Evolutionary conservation across 2,113 vertebrate species (phyloP), one percentile per base, ranked within the genome.

Genomic region (Todiramphus saurophagus): DNA sequence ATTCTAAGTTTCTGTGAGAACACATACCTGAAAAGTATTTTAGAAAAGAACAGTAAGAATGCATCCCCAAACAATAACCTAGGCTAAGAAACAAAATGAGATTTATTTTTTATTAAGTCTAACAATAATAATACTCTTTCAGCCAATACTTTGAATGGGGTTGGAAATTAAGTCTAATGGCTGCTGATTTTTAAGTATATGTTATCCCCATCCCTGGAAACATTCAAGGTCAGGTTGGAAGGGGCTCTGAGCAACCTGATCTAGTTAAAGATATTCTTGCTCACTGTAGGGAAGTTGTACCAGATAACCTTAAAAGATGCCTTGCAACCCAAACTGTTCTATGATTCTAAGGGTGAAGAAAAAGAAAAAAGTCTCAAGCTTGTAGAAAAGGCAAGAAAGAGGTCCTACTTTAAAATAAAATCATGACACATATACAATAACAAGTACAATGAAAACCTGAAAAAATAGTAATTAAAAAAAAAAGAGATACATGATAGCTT

Each of bases 401-500:
- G 8, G 4, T 17, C 60, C 9, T 48, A 14, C 41, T 39, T 16
- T 59, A 31, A 33, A 16, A 58, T 18, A 53, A 53, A 53, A 53
- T 51, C 13, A 25, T 53, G 51, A 53, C 25, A 53, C 51, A 53
- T 53, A 53, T 28, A 39, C 6, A 55, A 39, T 9, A 33, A 67
- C 79, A 44, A 53, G 17, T 13, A 31, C 10, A 51, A 48, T 41
- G 14, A 73, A 39, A 5, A 48, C 18, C 21, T 50, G 48, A 51
- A 51, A 25, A 51, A 25, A 51, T 23, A 48, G 11, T 48, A 5
- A 58, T 18, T 43, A 23, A 53, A 39, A 53, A 46, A 46, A 11
- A 23, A 23, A 15, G 0, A 43, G 4, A 21, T 5, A 25, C 5
- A 28, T 2, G 2, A 9, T 30, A 60, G 8, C 17, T 91, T 70